phyloP scores from a whole-genome alignment of 2,888 invertebrate species.

The Plebejus anna region DNA sequence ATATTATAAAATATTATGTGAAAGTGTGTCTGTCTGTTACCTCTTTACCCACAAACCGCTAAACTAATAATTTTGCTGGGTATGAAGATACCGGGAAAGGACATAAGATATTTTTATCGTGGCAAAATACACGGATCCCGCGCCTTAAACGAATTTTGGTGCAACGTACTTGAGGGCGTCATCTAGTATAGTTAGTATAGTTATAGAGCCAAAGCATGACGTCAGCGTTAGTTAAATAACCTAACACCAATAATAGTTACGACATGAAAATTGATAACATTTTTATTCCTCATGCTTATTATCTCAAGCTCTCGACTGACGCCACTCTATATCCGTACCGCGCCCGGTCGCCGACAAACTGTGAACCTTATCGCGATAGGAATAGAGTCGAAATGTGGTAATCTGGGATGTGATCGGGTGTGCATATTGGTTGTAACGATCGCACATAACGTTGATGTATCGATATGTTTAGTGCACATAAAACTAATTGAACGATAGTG shows the following conservation, averaged over 20 bases:
- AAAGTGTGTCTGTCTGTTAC: neutral
- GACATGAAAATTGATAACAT: neutral
- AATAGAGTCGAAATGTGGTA: neutral
- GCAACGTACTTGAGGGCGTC: too few species aligned
- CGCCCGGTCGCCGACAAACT: neutral
- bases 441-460: neutral
- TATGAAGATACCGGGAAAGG: neutral
- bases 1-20: neutral
- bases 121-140: too few species aligned
- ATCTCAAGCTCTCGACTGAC: neutral
- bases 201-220: neutral
- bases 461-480: slow-evolving; percentile 4
- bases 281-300: neutral
- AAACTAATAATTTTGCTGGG: too few species aligned
- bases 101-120: too few species aligned
- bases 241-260: neutral
- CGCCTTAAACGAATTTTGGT: too few species aligned
- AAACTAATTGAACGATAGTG: slow-evolving; percentile 12
- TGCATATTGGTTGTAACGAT: neutral
- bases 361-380: neutral
- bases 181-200: neutral
- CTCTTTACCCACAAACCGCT: neutral
- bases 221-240: neutral
- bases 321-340: neutral
- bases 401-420: neutral